Base-by-base conservation (phyloP, 2,797 vertebrate species). In the Cyclura pinguis region DNA sequence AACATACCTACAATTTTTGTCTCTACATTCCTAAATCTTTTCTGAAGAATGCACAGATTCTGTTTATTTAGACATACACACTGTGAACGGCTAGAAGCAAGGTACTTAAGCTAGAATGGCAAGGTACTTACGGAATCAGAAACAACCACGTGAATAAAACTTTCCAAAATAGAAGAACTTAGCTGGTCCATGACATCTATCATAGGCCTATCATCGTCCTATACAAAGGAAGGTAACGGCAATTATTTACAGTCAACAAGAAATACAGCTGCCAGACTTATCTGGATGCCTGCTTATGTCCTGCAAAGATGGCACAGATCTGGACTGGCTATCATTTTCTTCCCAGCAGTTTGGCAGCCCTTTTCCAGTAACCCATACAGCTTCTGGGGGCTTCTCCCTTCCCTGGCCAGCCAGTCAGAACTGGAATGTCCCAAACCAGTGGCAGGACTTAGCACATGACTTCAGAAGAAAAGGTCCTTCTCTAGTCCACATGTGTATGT, bases 161-260 rank as follows among this genome's bases (percentile, higher is more conserved):
- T 99, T 96, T 99, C 99, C 93, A 99, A 98, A 93, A 99, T 98
- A 89, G 98, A 98, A 86, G 99, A 98, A 97, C 99, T 99, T 92
- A 99, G 96, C 67, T 99, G 99, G 97, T 99, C 99, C 99, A 99
- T 98, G 95, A 99, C 98, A 96, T 99, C 99, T 89, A 99, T 99
- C 99, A 99, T 99, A 47, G 99, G 99, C 93, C 98, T 99, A 97
- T 99, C 99, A 86, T 99, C 99, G 18, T 99, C 99, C 99, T 99
- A 96, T 24, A 85, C 3, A 93, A 77, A 93, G 16, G 88, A 50
- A 96, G 57, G 87, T 35, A 92, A 92, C 29, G 90, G 24, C 72
- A 93, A 85, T 93, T 62, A 85, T 85, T 90, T 93, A 92, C 22
- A 92, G 59, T 94, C 72, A 81, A 27, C 35, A 69, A 24, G 35